phyloP scores from a whole-genome alignment of 2,113 vertebrate genomes.

The Dinomys branickii region DNA sequence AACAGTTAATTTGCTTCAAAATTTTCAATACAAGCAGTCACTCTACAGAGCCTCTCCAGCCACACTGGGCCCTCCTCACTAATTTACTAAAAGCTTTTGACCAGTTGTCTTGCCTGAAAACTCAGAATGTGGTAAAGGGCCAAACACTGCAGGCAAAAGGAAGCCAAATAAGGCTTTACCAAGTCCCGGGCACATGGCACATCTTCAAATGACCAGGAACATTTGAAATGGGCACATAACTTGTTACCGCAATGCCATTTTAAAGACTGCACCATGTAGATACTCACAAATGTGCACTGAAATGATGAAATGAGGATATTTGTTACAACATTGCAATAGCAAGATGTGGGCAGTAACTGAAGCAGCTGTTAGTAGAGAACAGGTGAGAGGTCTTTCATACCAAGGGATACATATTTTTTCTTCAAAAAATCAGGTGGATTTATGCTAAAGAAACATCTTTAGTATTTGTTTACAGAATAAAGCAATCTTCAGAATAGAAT shows the following conservation, averaged over 20 bases:
- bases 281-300: neutral
- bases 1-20: constrained; percentile 46
- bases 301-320: rapidly evolving
- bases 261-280: neutral
- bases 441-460: neutral
- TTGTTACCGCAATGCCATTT: neutral
- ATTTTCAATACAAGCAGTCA: neutral
- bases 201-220: neutral
- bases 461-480: neutral
- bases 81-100: neutral
- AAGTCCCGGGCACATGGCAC: neutral
- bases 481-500: neutral
- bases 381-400: neutral
- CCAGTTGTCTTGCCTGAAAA: neutral
- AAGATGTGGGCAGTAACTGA: neutral
- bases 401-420: neutral
- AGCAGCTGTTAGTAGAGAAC: rapidly evolving
- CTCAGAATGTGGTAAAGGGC: neutral
- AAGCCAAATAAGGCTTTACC: neutral
- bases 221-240: neutral
- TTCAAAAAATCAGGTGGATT: neutral
- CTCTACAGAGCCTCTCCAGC: neutral
- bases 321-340: rapidly evolving
- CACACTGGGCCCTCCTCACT: neutral
- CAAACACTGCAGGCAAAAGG: neutral